Conservation (phyloP, 2,113 vertebrate species). For the Leptosomus discolor region DNA sequence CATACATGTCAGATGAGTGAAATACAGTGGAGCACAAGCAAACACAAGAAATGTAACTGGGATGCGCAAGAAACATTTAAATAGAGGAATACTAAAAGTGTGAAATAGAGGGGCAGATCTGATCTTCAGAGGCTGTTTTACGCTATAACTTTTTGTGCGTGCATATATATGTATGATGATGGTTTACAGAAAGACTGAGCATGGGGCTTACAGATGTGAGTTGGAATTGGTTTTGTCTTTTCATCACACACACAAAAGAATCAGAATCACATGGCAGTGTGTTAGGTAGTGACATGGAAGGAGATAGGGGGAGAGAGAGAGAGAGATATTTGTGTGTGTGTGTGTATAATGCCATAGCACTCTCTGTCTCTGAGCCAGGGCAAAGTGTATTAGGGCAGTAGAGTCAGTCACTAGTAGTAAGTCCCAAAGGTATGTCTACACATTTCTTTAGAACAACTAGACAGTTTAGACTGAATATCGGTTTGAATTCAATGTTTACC, state of each 20-base stretch:
- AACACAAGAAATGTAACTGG: background rate
- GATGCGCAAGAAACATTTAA: background rate
- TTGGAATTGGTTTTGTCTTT: background rate
- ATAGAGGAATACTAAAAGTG: background rate
- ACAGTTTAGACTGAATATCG: background rate
- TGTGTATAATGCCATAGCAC: background rate
- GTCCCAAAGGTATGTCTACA: background rate
- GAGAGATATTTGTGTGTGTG: accelerated
- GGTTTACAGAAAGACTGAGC: background rate
- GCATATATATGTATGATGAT: background rate
- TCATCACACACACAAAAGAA: background rate
- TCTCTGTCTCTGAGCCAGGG: background rate
- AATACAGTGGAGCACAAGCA: background rate
- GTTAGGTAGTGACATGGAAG: background rate
- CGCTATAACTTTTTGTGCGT: background rate
- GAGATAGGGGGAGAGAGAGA: too few species aligned
- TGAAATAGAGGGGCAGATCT: background rate
- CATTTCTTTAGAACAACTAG: background rate
- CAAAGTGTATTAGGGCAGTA: background rate
- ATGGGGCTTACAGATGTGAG: background rate
- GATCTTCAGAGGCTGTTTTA: background rate
- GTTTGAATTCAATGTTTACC: background rate
- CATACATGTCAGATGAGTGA: background rate
- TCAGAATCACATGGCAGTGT: background rate
- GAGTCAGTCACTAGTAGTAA: background rate